Evolutionary conservation across 2,797 vertebrate genomes (phyloP), one percentile per base, ranked within the genome.

Genomic region (Channallabes apus): DNA sequence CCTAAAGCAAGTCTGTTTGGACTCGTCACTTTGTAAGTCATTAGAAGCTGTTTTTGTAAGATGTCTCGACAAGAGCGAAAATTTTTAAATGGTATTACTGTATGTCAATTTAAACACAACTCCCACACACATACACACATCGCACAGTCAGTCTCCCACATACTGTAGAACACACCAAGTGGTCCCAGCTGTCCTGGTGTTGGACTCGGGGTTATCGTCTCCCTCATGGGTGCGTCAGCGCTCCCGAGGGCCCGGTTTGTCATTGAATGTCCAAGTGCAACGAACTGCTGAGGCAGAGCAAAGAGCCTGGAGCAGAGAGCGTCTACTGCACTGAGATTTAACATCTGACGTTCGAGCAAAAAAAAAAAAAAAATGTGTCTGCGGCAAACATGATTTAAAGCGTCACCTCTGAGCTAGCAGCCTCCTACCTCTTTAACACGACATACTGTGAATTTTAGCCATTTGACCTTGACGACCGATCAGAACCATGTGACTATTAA

Each of bases 231-330:
- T 75, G 56, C 38, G 58, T 85, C 59, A 72, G 67, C 38, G 65
- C 38, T 38, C 82, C 83, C 75, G 62, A 85, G 65, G 84, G 68
- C 65, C 56, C 27, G 35, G 65, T 87, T 85, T 84, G 86, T 87
- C 87, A 88, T 85, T 85, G 84, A 83, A 88, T 77, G 84, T 78
- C 75, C 51, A 80, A 46, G 27, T 79, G 38, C 65, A 41, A 87
- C 71, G 72, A 82, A 89, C 54, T 59, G 81, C 17, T 29, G 35
- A 71, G 38, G 17, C 61, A 72, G 77, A 83, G 35, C 38, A 20
- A n/a, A 68, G 77, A 84, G 73, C 58, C 73, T 69, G 22, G 64
- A 85, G 86, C 73, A 68, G 83, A 72, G 79, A 27, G 22, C 54
- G 79, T 79, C 59, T 68, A 59, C 80, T 80, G 41, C 82, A 68